Evolutionary conservation across 2,888 invertebrate species (phyloP).

Genomic region (Dermolepida albohirtum): DNA sequence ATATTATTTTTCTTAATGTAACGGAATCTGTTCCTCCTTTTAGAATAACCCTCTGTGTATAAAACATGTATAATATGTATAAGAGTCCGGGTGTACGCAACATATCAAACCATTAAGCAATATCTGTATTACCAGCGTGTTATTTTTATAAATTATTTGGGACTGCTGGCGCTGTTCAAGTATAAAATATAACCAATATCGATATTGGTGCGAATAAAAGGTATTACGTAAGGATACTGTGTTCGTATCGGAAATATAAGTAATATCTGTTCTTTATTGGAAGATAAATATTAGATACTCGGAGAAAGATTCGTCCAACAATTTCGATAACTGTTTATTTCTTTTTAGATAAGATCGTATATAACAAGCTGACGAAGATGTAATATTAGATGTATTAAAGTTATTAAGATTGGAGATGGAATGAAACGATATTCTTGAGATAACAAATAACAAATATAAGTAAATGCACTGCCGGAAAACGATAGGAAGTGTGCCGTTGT

Average conservation of each 20-base stretch:
- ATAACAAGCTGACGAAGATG: slow-evolving; percentile 6
- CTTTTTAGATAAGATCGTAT: background rate
- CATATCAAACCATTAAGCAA: background rate
- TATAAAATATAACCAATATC: slow-evolving; percentile 3
- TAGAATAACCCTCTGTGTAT: no score
- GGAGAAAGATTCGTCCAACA: background rate
- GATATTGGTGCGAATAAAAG: slow-evolving; percentile 13
- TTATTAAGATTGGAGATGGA: background rate
- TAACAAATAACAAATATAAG: no score
- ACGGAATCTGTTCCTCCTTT: no score
- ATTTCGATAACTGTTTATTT: slow-evolving; percentile 9
- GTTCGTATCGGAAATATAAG: slow-evolving; percentile 14
- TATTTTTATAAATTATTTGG: background rate
- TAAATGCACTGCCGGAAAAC: no score
- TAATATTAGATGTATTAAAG: slow-evolving; percentile 1
- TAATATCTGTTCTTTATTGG: slow-evolving; percentile 19
- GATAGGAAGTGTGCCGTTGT: no score
- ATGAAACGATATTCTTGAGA: no score
- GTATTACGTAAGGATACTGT: slow-evolving; percentile 6
- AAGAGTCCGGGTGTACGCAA: no score
- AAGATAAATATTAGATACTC: slow-evolving; percentile 20
- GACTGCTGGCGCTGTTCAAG: background rate
- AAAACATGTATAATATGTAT: no score
- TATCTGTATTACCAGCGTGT: background rate
- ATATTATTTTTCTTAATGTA: no score